Base-by-base conservation (phyloP, 2,888 invertebrate species). In the Agonum fuliginosum region DNA sequence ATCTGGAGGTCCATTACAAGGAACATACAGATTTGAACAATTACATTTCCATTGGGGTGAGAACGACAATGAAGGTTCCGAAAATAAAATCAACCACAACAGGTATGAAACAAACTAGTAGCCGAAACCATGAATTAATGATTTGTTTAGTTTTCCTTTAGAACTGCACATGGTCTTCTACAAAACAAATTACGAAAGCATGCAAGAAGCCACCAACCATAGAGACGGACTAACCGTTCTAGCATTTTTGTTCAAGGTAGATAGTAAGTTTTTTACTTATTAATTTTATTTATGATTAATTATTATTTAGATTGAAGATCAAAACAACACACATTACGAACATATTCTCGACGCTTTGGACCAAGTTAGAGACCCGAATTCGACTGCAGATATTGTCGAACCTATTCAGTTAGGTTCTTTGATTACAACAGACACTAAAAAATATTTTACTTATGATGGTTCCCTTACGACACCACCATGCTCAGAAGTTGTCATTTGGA, bases 391-490 rank as follows among this genome's bases (percentile, higher is more conserved):
- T 10, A 88, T 93, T 84, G 81, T 84, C 22, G 82, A 88, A 8
- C 88, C 89, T 0, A 88, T 91, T 80, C 88, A 89, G 0, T 87
- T 93, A 81, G 85, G 87, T n/a, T 87, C 90, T 71, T 89, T 91
- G 51, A 82, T 92, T 75, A 89, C 88, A 0, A 85, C 86, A 54
- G 88, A 91, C 82, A 85, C 91, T 78, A 84, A 89, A 37, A 86
- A 91, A 41, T 97, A 95, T 87, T 96, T 93, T 88, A 95, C 95
- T 0, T 97, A 97, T 85, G 89, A 90, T 51, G 97, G 97, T 0
- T 96, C 96, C 0, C 85, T 96, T 80, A 96, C 96, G 2, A 96
- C 96, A 1, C 96, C 96, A 1, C 96, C 96, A 0, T 94, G 94
- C 81, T 91, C 91, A 19, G 96, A 97, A 88, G 92, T 94, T 65